Evolutionary conservation across 53 echinoderm and acorn worm species (phyloP).

Genomic region (Actinopyga echinites): DNA sequence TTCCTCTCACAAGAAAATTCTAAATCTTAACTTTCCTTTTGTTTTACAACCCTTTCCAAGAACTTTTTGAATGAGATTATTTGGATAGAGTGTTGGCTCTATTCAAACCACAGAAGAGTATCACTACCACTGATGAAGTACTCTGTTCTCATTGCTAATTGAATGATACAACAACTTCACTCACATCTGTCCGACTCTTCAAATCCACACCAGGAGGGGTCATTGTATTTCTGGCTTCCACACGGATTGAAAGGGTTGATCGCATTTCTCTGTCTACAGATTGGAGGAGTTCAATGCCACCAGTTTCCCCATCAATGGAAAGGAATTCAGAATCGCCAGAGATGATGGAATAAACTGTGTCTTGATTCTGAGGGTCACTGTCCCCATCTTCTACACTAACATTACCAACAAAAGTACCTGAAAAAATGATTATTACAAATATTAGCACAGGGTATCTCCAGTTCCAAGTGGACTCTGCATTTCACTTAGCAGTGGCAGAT

Average conservation of each 20-base stretch:
- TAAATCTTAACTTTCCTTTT: no score
- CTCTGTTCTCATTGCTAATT: no score
- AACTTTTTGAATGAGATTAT: no score
- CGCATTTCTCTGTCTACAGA: slow-evolving; percentile 70
- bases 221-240: slow-evolving; percentile 67
- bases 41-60: no score
- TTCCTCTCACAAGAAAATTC: no score
- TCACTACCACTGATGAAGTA: no score
- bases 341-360: slow-evolving; percentile 75
- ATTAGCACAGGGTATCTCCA: no score
- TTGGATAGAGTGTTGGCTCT: no score
- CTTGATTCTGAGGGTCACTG: slow-evolving; percentile 56
- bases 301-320: slow-evolving; percentile 63
- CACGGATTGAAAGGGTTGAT: slow-evolving; percentile 51
- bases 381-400: slow-evolving; percentile 69
- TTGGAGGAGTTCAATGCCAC: slow-evolving; percentile 55
- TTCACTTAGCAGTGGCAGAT: no score
- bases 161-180: not conserved
- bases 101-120: no score
- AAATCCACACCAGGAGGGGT: slow-evolving; percentile 22
- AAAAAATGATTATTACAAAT: not conserved
- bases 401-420: slow-evolving; percentile 71
- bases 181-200: slow-evolving; percentile 31
- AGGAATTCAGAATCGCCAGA: slow-evolving; percentile 52
- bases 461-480: no score